Conservation (phyloP, 53 echinoderm and acorn worm species). For the Astropecten irregularis region DNA sequence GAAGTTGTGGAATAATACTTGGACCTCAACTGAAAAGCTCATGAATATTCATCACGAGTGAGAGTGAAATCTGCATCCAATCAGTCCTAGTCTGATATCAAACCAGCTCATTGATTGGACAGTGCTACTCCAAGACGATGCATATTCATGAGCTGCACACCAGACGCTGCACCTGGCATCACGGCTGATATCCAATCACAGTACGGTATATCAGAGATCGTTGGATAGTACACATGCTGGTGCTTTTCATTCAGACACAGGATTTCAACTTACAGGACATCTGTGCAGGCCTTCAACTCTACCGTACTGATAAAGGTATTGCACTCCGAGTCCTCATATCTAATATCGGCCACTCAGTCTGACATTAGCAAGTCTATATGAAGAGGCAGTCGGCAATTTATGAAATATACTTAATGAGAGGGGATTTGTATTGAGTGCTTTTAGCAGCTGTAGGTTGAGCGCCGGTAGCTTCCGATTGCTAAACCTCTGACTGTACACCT, state of each 20-base stretch:
- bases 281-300: not conserved
- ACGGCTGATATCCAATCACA: not conserved
- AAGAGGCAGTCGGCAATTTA: not conserved
- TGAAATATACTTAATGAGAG: constrained; percentile 8
- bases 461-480: not conserved
- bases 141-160: too few species aligned
- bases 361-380: not conserved
- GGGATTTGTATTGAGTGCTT: constrained; percentile 12
- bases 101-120: too few species aligned
- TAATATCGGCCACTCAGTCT: not conserved
- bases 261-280: not conserved
- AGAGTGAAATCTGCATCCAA: too few species aligned
- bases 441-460: constrained; percentile 6
- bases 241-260: not conserved
- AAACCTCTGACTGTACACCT: not conserved
- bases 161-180: not conserved
- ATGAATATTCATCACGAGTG: too few species aligned
- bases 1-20: too few species aligned
- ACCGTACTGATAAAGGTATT: not conserved
- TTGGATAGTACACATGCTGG: not conserved
- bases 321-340: not conserved
- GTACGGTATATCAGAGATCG: not conserved
- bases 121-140: too few species aligned
- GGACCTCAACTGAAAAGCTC: too few species aligned
- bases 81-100: too few species aligned